Evolutionary conservation across 2,888 invertebrate species (phyloP).

Genomic region (Melangyna quadrimaculata): DNA sequence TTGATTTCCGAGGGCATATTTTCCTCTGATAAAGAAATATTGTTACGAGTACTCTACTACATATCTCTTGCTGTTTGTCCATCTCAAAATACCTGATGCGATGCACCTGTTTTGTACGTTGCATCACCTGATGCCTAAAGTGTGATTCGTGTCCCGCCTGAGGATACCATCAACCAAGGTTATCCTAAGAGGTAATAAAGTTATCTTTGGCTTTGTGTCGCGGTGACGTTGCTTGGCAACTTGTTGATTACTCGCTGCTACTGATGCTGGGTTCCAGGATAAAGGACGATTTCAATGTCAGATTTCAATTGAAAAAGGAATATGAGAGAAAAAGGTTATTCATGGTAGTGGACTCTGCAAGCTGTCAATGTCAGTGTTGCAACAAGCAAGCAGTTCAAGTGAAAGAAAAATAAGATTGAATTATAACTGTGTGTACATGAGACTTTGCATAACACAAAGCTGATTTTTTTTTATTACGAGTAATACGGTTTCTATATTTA

Average conservation of each 20-base stretch:
- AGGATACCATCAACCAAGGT: slow-evolving; percentile 7
- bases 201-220: neutral
- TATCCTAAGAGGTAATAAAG: slow-evolving; percentile 3
- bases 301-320: neutral
- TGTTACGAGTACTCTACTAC: too few species aligned
- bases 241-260: slow-evolving; percentile 13
- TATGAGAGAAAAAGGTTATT: neutral
- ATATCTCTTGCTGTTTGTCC: neutral
- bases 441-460: neutral
- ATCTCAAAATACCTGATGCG: neutral
- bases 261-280: neutral
- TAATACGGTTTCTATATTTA: neutral
- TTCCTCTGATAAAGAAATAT: neutral
- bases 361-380: slow-evolving; percentile 11
- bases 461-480: neutral
- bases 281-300: slow-evolving; percentile 10
- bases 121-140: neutral
- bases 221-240: slow-evolving; percentile 13
- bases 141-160: neutral
- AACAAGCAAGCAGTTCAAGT: neutral
- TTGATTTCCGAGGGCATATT: neutral
- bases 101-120: neutral
- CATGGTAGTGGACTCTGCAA: neutral
- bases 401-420: neutral
- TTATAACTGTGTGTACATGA: neutral